Conservation (phyloP, 2,797 vertebrate species). For the Rhinoraja longicauda region DNA sequence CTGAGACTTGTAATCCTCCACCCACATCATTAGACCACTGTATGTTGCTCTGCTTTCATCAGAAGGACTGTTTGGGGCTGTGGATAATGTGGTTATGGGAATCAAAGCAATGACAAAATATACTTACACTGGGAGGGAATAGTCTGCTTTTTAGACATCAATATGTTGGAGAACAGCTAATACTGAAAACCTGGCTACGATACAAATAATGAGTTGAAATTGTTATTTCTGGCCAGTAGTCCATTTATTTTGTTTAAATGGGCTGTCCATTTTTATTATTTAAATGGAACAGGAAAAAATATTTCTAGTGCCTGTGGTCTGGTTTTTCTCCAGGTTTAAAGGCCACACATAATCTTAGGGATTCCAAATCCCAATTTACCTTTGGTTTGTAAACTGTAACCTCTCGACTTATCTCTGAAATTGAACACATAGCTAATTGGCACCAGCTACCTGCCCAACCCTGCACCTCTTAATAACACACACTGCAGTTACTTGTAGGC, state of each 20-base stretch:
- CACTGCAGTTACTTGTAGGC: neutral
- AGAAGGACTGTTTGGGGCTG: neutral
- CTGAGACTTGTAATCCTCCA: neutral
- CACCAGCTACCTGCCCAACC: neutral
- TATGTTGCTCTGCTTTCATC: neutral
- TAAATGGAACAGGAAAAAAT: neutral
- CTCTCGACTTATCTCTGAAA: neutral
- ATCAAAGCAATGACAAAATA: neutral
- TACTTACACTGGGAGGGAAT: neutral
- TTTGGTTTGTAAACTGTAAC: neutral
- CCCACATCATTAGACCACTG: neutral
- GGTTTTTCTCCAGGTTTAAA: constrained; percentile 1
- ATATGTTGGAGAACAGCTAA: neutral
- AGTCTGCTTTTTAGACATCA: neutral
- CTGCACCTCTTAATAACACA: neutral
- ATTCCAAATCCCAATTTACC: neutral
- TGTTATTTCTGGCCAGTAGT: neutral
- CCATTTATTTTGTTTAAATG: neutral
- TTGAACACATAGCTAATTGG: neutral
- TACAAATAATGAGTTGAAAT: neutral
- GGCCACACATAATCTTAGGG: constrained; percentile 3
- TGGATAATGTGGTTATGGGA: constrained; percentile 16
- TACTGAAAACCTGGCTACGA: neutral
- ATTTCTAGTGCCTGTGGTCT: neutral
- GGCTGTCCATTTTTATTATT: constrained; percentile 14